Evolutionary conservation across 2,888 invertebrate genomes (phyloP).

Genomic region (Campoplex capitator): DNA sequence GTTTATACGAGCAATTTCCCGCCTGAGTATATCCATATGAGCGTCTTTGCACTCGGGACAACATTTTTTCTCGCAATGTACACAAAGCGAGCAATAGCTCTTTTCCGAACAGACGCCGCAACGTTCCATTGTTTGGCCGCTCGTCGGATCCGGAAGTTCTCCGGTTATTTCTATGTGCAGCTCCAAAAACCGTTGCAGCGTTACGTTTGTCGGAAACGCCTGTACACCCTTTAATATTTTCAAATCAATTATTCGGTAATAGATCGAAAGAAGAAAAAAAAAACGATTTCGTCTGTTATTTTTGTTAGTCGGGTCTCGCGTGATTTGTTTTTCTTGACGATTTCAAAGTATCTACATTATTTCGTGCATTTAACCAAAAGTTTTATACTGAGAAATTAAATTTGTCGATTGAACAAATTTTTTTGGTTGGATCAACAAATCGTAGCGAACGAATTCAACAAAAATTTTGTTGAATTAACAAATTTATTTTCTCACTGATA

Average conservation of each 20-base stretch:
- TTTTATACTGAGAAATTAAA: no score
- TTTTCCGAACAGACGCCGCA: constrained; percentile 97
- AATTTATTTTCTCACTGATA: no score
- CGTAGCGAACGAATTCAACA: no score
- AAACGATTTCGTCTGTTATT: no score
- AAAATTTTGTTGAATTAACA: no score
- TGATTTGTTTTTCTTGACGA: no score
- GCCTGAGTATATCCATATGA: constrained; percentile 97
- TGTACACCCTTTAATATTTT: constrained; percentile 86
- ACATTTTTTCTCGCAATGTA: constrained; percentile 98
- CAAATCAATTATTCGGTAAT: neutral
- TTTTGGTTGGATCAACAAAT: no score
- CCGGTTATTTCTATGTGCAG: constrained; percentile 97
- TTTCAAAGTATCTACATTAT: neutral
- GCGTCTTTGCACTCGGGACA: constrained; percentile 98
- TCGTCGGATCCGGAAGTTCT: constrained; percentile 95
- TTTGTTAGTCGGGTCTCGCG: no score
- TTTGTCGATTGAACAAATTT: no score
- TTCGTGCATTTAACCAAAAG: neutral
- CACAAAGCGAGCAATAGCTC: constrained; percentile 94
- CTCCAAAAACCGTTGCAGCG: constrained; percentile 96
- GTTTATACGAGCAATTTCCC: constrained; percentile 95
- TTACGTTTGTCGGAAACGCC: constrained; percentile 98
- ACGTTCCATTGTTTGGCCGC: constrained; percentile 96
- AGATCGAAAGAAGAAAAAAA: neutral